Base-by-base conservation (phyloP, 2,797 vertebrate genomes). In the Gadopsis bispinosus region DNA sequence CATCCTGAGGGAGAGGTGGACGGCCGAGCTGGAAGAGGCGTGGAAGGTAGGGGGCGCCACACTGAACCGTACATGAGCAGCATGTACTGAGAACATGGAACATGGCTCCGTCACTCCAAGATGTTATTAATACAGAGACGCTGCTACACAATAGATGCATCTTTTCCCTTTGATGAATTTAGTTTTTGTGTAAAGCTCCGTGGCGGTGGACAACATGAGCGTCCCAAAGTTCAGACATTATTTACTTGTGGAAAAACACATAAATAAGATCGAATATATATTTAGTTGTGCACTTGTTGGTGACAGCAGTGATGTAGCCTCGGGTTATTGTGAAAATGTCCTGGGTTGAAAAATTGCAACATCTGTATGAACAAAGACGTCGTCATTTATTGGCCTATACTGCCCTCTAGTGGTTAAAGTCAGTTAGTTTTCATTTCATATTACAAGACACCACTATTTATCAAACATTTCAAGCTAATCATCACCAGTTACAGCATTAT, bases 1-100 rank as follows among this genome's bases (percentile, higher is more conserved):
- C 35, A 94, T 96, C 81, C 83, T 96, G 75, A 95, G 95, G 87
- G 94, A 95, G 47, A 92, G 79, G 76, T 96, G 95, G 95, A 96
- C 94, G 0, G 17, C 88, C 2, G 94, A 95, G 82, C 78, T 96
- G 63, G 95, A 96, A 83, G 91, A 95, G 53, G 95, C 95, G 0
- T 96, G 95, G 95, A 94, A 95, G 94, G 95, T 96, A 85, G 85
- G 69, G 19, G 14, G 58, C 20, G 16, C 45, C 20, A 4, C 83
- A 81, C 59, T 79, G 82, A 85, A 76, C 31, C 81, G 75, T 50
- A 67, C 69, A 80, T 1, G 39, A 73, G 22, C 75, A 51, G 26
- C 26, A 26, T 26, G 26, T 41, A 29, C 4, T 35, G 39, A 71
- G 79, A 35, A 73, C 55, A 63, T 6, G 39, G 69, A 75, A 61